These are phyloP conservation scores for Erythrolamprus reginae DNA, from an alignment of 2,113 vertebrate species.

Conservation along the genomic window DNA sequence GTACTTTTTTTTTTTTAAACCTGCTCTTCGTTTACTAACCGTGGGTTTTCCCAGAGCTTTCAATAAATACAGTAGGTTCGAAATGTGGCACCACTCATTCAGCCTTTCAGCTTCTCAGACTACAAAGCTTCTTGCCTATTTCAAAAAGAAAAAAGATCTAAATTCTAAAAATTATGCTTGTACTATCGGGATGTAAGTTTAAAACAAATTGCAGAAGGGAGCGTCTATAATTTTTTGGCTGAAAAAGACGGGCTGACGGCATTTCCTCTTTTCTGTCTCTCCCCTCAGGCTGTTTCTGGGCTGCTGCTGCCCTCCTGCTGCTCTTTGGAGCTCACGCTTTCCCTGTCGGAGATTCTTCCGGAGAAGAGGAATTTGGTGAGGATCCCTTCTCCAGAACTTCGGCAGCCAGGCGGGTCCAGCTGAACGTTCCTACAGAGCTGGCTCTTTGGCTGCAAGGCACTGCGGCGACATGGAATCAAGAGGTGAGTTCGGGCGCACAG, in stretches of 20 bases:
- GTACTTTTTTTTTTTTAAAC: background rate
- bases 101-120: slow-evolving; percentile 44
- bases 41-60: slow-evolving; percentile 68
- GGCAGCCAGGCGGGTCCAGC: background rate
- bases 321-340: slow-evolving; percentile 31
- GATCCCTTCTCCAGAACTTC: background rate
- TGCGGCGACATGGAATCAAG: slow-evolving; percentile 36
- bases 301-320: slow-evolving; percentile 24
- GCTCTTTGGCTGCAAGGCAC: slow-evolving; percentile 31
- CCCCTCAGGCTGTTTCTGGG: slow-evolving; percentile 10
- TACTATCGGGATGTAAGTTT: slow-evolving; percentile 36
- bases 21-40: slow-evolving; percentile 28
- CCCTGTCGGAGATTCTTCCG: slow-evolving; percentile 24
- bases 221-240: background rate
- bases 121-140: slow-evolving; percentile 15
- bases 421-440: background rate
- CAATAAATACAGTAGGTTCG: slow-evolving; percentile 69
- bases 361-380: slow-evolving; percentile 36
- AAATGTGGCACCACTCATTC: slow-evolving; percentile 65
- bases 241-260: too few relatives aligned
- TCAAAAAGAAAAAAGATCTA: background rate
- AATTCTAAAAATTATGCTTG: slow-evolving; percentile 47
- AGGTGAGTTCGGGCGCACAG: slow-evolving; percentile 59
- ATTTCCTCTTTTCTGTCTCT: background rate
- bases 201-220: background rate